A percentile compares a stretch with the other conserved stretches of the same genome.
Evolutionary conservation across 2,888 invertebrate genomes (phyloP).

Genomic region (Rhingia campestris): DNA sequence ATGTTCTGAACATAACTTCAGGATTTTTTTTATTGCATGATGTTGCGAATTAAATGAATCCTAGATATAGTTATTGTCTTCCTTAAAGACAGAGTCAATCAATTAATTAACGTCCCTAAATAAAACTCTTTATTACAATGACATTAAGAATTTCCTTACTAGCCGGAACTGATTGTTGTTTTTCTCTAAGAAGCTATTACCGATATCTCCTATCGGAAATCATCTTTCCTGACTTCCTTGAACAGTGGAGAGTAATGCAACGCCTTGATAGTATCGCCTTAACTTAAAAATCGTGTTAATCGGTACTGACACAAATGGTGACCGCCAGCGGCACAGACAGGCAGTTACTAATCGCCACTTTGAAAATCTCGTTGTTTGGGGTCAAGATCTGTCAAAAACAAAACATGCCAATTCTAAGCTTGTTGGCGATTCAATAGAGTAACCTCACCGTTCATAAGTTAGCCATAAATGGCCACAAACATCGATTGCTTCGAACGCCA

Average conservation of each 20-base stretch:
- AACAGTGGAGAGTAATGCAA: neutral
- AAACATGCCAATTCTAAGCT: slow-evolving; percentile 29
- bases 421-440: slow-evolving; percentile 6
- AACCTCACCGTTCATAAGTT: slow-evolving; percentile 9
- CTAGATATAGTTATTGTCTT: no score
- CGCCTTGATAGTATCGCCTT: neutral
- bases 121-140: no score
- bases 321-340: slow-evolving; percentile 8
- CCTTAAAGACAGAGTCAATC: no score
- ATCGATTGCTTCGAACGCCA: slow-evolving; percentile 23
- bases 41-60: no score
- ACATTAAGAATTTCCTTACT: no score
- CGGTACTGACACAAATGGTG: slow-evolving; percentile 3
- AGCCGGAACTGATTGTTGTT: no score
- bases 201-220: neutral
- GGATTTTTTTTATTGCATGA: no score
- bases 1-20: no score
- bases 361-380: slow-evolving; percentile 24
- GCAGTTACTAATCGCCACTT: slow-evolving; percentile 37
- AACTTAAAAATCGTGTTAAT: slow-evolving; percentile 1
- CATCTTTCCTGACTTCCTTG: slow-evolving; percentile 12
- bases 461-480: slow-evolving; percentile 26
- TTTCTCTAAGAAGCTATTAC: no score
- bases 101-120: no score
- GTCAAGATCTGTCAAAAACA: slow-evolving; percentile 39